Conservation (phyloP, 2,888 invertebrate genomes). For the Maniola hyperantus region DNA sequence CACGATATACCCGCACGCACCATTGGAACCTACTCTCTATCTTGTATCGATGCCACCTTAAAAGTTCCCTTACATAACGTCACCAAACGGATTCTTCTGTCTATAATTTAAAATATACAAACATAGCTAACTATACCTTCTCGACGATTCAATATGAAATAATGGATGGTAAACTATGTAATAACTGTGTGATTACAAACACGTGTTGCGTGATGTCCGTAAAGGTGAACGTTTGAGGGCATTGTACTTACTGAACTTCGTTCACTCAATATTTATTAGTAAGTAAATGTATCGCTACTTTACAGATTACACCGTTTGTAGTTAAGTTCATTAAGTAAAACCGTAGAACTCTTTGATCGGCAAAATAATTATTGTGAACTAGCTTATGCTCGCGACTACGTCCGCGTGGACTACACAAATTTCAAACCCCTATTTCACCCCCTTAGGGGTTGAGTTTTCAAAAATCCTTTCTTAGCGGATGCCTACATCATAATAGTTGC, state of each 20-base stretch:
- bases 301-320: conserved; percentile 5
- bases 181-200: conserved; percentile 32
- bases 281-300: conserved; percentile 37
- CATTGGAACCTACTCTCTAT: too few species aligned
- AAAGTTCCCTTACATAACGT: too few species aligned
- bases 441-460: too few species aligned
- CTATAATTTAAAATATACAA: background rate
- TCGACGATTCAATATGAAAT: background rate
- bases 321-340: background rate
- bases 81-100: too few species aligned
- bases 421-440: too few species aligned
- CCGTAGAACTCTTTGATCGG: background rate
- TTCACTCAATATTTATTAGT: conserved; percentile 36
- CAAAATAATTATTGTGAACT: background rate
- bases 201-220: conserved; percentile 48
- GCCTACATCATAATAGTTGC: too few species aligned
- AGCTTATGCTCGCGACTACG: too few species aligned
- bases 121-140: background rate
- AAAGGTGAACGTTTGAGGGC: conserved; percentile 44
- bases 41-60: too few species aligned
- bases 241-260: conserved; percentile 48
- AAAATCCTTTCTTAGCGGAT: too few species aligned
- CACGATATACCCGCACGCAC: too few species aligned
- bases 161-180: conserved; percentile 18
- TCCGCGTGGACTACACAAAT: too few species aligned